Base-by-base conservation (phyloP, 2,113 vertebrate genomes). In the Colinus virginianus region DNA sequence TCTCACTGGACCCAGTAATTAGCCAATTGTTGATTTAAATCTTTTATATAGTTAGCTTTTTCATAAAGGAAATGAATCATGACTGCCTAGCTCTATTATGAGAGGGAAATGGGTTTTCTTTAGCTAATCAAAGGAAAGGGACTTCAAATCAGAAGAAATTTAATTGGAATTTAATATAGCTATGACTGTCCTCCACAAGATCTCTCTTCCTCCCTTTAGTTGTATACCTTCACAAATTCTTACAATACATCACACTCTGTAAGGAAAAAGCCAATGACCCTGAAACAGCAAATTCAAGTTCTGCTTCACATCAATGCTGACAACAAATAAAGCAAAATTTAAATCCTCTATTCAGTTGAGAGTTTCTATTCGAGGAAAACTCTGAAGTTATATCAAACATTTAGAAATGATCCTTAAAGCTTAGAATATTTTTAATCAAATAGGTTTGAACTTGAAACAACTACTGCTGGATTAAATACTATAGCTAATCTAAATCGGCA, bases 21-120 rank as follows among this genome's bases (percentile, higher is more conserved):
- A 90, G 46, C n/a, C 76, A 28, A 74, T 21, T 91, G 75, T 75
- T 78, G 45, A 93, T 83, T 93, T 67, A 67, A 86, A 25, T 46
- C 58, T 91, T 78, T 95, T 79, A 89, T 70, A 74, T 25, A 83
- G 68, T 87, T 87, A 94, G 55, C 22, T 85, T 9, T 2, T 90
- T 93, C 82, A 94, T 90, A 88, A 90, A 85, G 79, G 88, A 93
- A 94, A 91, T 90, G 42, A 93, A 84, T 95, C 75, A 92, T 42
- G 63, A 79, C 53, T 46, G 42, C 13, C 82, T 76, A 63, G 36
- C 69, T 78, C 51, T 84, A 46, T 81, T 90, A 87, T n/a, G 49
- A 83, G 51, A 80, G 63, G 88, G 79, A 95, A 96, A 95, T 90
- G 51, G 25, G 61, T 85, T 93, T 93, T 83, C 84, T 78, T 90